phyloP scores from a whole-genome alignment of 2,888 invertebrate species.

The Odontocolon sp. region DNA sequence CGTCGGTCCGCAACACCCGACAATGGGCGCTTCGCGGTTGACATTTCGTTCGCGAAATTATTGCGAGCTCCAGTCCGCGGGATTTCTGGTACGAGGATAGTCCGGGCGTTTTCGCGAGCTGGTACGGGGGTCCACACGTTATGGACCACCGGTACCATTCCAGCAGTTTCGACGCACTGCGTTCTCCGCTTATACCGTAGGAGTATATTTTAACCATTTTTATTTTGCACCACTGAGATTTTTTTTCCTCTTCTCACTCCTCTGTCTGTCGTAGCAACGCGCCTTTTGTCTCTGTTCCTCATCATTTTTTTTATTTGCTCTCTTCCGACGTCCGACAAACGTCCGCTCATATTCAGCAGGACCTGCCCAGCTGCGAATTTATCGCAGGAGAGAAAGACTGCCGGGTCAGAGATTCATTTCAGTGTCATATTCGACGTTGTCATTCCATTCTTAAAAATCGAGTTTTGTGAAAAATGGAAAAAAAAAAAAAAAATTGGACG shows the following conservation, averaged over 20 bases:
- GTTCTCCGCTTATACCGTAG: constrained; percentile 13
- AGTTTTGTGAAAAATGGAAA: not conserved
- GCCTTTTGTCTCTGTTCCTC: constrained; percentile 32
- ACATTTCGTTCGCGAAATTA: constrained; percentile 77
- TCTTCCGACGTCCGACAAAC: constrained; percentile 32
- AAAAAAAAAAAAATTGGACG: not conserved
- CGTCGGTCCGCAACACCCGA: constrained; percentile 75
- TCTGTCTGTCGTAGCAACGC: constrained; percentile 1
- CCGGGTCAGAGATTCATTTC: not conserved
- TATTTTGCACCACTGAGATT: constrained; percentile 20
- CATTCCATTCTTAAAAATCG: not conserved
- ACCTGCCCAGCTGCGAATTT: constrained; percentile 37
- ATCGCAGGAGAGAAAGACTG: constrained; percentile 14
- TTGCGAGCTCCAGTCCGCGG: constrained; percentile 37
- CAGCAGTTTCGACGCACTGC: constrained; percentile 52
- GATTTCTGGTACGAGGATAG: constrained; percentile 8
- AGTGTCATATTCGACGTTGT: not conserved
- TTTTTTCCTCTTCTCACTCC: not conserved
- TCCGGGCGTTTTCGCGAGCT: constrained; percentile 33
- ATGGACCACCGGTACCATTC: constrained; percentile 28
- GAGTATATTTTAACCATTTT: constrained; percentile 26
- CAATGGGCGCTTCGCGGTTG: constrained; percentile 77
- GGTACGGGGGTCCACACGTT: constrained; percentile 26
- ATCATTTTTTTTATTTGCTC: constrained; percentile 2
- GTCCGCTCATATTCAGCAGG: constrained; percentile 18